These are phyloP conservation scores for Ganaspis sp. DNA, from an alignment of 1,140 invertebrate genomes.

Conservation along the genomic window DNA sequence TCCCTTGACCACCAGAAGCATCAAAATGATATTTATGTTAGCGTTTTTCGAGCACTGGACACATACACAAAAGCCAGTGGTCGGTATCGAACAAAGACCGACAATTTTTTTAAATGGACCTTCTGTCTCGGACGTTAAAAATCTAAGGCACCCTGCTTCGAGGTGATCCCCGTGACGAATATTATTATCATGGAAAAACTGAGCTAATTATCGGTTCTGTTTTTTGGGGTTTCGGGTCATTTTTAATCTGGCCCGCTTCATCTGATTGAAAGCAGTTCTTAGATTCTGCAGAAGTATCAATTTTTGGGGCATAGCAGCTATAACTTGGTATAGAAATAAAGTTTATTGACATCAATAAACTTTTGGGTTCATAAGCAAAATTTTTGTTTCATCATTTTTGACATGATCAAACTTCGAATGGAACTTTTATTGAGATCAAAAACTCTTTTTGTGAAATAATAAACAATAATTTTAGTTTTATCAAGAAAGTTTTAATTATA, in stretches of 20 bases:
- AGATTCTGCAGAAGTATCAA: not conserved
- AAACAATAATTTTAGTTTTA: too few relatives aligned
- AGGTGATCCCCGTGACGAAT: constrained; percentile 18
- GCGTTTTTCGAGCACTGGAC: constrained; percentile 6
- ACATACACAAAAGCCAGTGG: constrained; percentile 20
- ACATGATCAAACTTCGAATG: too few relatives aligned
- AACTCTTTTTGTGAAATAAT: too few relatives aligned
- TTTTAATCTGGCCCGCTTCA: constrained; percentile 12
- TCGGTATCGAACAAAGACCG: constrained; percentile 33
- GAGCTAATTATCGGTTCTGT: constrained; percentile 9
- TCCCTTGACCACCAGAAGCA: constrained; percentile 4
- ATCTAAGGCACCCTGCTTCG: constrained; percentile 6
- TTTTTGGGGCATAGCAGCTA: too few relatives aligned
- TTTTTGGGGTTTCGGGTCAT: not conserved
- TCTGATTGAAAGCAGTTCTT: not conserved
- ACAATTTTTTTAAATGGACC: constrained; percentile 34
- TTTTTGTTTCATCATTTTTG: too few relatives aligned
- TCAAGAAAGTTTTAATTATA: too few relatives aligned
- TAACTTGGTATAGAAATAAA: too few relatives aligned
- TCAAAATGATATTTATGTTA: constrained; percentile 43
- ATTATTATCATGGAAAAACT: constrained; percentile 18
- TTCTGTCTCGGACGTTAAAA: not conserved
- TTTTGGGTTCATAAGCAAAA: too few relatives aligned
- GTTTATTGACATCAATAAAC: too few relatives aligned
- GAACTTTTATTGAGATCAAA: too few relatives aligned